phyloP scores from a whole-genome alignment of 2,888 invertebrate species.

The Ennomos fuscantarius region DNA sequence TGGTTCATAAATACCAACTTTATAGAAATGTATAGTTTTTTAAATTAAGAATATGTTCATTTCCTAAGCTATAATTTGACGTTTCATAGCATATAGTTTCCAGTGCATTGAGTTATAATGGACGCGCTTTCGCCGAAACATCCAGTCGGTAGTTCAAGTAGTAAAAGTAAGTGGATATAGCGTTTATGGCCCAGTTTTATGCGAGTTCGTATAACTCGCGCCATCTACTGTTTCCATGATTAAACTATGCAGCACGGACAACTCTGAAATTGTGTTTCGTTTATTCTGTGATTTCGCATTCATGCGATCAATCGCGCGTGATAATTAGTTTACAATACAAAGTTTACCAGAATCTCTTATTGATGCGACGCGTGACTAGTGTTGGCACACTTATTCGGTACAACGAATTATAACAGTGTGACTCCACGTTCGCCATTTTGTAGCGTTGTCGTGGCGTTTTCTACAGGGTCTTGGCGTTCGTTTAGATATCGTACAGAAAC shows the following conservation, averaged over 20 bases:
- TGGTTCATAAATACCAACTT: too few species aligned
- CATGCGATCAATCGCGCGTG: background rate
- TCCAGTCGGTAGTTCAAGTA: constrained; percentile 55
- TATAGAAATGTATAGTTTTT: background rate
- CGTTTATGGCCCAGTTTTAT: constrained; percentile 70
- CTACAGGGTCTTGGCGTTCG: too few species aligned
- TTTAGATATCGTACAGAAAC: too few species aligned
- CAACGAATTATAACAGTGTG: too few species aligned
- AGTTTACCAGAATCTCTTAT: too few species aligned
- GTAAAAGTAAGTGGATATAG: constrained; percentile 74
- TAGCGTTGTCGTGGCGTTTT: too few species aligned
- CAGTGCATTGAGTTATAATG: constrained; percentile 57
- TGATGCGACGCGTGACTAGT: too few species aligned
- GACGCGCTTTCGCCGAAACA: constrained; percentile 44
- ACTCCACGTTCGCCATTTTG: too few species aligned
- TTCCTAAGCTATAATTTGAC: constrained; percentile 18
- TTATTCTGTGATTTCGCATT: background rate
- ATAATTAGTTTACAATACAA: too few species aligned
- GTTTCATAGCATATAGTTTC: constrained; percentile 22
- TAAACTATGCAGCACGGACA: constrained; percentile 61
- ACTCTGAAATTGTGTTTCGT: constrained; percentile 43
- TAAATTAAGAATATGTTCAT: constrained; percentile 12
- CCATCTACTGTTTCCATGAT: constrained; percentile 51
- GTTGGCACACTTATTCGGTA: too few species aligned
- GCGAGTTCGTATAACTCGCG: constrained; percentile 60